phyloP scores from a whole-genome alignment of 2,113 vertebrate genomes.

The Porphyrio hochstetteri region DNA sequence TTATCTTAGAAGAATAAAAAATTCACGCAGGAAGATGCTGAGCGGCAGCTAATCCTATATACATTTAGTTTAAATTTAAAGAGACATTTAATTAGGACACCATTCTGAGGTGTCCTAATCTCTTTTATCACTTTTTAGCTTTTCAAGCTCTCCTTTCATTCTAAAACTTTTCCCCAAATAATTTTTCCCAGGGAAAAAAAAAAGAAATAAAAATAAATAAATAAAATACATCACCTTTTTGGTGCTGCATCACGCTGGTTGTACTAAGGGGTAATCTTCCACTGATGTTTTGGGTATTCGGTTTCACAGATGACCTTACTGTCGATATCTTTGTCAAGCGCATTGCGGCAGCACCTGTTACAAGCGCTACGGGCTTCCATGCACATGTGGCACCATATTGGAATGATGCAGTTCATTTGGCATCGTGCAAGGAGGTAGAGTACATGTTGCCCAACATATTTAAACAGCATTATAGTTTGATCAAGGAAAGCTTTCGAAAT shows the following conservation, averaged over 20 bases:
- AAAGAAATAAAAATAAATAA: neutral
- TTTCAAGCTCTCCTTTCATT: neutral
- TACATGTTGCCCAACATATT: conserved; percentile 54
- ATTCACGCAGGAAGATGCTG: neutral
- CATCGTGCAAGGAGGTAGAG: conserved; percentile 79
- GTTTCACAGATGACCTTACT: conserved; percentile 72
- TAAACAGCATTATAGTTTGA: conserved; percentile 11
- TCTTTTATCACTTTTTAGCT: neutral
- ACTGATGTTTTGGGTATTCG: conserved; percentile 27
- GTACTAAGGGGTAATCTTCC: neutral
- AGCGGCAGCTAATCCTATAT: neutral
- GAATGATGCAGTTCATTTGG: conserved; percentile 86
- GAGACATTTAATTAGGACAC: too few species aligned
- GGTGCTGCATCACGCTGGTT: rapidly evolving
- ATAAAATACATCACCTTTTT: rapidly evolving
- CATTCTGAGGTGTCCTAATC: neutral
- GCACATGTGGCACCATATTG: conserved; percentile 90
- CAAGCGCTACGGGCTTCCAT: conserved; percentile 75
- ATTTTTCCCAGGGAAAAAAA: neutral
- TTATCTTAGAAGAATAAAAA: neutral
- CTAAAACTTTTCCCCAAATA: neutral
- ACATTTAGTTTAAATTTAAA: neutral
- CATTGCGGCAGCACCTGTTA: conserved; percentile 82
- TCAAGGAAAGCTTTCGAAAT: conserved; percentile 21
- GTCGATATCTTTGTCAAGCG: conserved; percentile 63